phyloP scores from a whole-genome alignment of 2,888 invertebrate species.

The Graphium colonna region DNA sequence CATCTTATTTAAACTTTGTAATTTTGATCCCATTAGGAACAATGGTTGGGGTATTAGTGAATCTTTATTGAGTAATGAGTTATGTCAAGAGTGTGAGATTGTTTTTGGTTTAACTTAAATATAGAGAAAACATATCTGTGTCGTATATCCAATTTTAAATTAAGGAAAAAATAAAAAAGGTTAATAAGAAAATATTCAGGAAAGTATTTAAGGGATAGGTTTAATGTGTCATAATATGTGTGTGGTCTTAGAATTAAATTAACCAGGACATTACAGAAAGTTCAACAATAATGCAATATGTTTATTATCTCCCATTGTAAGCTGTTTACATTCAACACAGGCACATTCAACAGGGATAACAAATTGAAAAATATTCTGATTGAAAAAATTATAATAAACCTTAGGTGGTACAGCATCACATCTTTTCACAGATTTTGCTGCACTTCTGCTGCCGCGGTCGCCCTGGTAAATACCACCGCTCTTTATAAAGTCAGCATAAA shows the following conservation, averaged over 20 bases:
- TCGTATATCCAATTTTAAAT: not conserved
- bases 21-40: too few relatives aligned
- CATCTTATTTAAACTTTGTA: too few relatives aligned
- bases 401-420: too few relatives aligned
- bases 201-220: conserved; percentile 4
- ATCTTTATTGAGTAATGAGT: too few relatives aligned
- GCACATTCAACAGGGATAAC: conserved; percentile 73
- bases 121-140: not conserved
- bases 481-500: too few relatives aligned
- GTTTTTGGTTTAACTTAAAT: not conserved
- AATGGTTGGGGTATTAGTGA: too few relatives aligned
- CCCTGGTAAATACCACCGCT: too few relatives aligned
- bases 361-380: conserved; percentile 77
- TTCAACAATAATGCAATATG: conserved; percentile 71
- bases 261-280: conserved; percentile 59
- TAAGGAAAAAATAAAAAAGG: conserved; percentile 1
- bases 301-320: conserved; percentile 75
- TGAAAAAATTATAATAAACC: conserved; percentile 76
- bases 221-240: conserved; percentile 7
- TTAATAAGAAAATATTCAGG: conserved; percentile 13
- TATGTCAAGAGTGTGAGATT: not conserved
- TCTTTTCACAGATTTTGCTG: too few relatives aligned
- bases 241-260: conserved; percentile 9
- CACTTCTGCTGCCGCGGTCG: too few relatives aligned
- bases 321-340: conserved; percentile 70